These are phyloP conservation scores for Leptopilina syphax DNA, from an alignment of 2,888 invertebrate species.

Conservation along the genomic window DNA sequence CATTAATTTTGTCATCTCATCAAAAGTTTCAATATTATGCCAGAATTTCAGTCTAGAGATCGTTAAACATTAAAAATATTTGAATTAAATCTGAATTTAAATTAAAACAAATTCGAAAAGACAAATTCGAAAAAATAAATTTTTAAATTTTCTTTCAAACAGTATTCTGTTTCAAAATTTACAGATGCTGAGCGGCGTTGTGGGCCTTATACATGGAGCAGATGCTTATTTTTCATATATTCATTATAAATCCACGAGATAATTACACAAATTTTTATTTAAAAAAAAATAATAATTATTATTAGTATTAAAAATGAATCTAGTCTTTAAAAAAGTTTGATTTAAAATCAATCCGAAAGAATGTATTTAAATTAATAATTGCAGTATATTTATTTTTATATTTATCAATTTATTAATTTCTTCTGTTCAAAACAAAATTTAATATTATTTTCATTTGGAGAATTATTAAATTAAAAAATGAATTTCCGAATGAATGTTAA, in stretches of 20 bases:
- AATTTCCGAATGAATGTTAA: neutral
- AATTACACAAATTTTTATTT: constrained; percentile 49
- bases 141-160: no score
- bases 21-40: no score
- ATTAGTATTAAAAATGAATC: neutral
- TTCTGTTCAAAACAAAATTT: no score
- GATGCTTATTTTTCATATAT: constrained; percentile 88
- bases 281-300: no score
- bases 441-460: no score
- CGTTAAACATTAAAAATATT: no score
- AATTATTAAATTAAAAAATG: neutral
- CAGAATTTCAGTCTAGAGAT: no score
- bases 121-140: constrained; percentile 34
- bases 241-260: constrained; percentile 82
- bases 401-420: no score
- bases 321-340: neutral
- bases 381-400: no score
- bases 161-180: constrained; percentile 70
- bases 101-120: neutral
- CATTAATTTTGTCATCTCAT: no score
- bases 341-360: neutral
- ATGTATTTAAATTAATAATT: no score
- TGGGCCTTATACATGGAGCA: constrained; percentile 86
- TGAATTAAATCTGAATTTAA: no score
- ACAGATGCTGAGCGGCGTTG: constrained; percentile 88